Evolutionary conservation across 2,888 invertebrate species (phyloP).

Genomic region (Tubulanus polymorphus): DNA sequence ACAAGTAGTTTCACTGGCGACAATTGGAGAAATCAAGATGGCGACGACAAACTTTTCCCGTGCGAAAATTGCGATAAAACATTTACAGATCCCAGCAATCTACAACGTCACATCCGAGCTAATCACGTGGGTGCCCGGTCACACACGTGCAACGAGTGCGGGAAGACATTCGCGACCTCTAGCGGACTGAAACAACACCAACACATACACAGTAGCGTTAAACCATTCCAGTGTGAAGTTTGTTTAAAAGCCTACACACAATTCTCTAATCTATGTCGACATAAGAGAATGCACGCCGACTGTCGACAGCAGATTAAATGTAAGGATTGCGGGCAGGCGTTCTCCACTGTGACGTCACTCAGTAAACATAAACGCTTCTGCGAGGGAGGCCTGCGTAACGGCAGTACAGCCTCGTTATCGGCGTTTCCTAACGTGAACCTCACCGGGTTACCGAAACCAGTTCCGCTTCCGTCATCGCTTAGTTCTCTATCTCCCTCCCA

Average conservation of each 20-base stretch:
- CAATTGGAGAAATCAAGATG: conserved; percentile 6
- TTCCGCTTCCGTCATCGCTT: conserved; percentile 6
- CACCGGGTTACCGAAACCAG: conserved; percentile 14
- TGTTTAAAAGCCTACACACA: conserved; percentile 97
- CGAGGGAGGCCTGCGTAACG: conserved; percentile 63
- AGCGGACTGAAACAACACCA: conserved; percentile 98
- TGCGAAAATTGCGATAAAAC: conserved; percentile 71
- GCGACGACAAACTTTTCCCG: conserved; percentile 67
- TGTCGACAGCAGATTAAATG: conserved; percentile 91
- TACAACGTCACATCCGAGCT: conserved; percentile 92
- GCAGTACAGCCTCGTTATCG: conserved; percentile 34
- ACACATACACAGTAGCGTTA: conserved; percentile 96
- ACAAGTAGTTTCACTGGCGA: too few species aligned
- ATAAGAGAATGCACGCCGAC: conserved; percentile 96
- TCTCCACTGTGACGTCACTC: conserved; percentile 84
- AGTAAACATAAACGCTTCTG: conserved; percentile 96
- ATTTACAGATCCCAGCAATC: conserved; percentile 93
- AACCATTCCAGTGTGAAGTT: conserved; percentile 86
- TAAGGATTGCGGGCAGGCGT: conserved; percentile 87
- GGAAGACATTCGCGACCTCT: conserved; percentile 96
- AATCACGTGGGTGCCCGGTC: conserved; percentile 93
- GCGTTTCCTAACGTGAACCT: conserved; percentile 21
- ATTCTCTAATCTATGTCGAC: conserved; percentile 98
- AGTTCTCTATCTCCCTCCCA: conserved; percentile 9
- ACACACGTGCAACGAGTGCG: conserved; percentile 96